These are phyloP conservation scores for Pseudoatta argentina DNA, from an alignment of 1,140 invertebrate species.

Conservation along the genomic window DNA sequence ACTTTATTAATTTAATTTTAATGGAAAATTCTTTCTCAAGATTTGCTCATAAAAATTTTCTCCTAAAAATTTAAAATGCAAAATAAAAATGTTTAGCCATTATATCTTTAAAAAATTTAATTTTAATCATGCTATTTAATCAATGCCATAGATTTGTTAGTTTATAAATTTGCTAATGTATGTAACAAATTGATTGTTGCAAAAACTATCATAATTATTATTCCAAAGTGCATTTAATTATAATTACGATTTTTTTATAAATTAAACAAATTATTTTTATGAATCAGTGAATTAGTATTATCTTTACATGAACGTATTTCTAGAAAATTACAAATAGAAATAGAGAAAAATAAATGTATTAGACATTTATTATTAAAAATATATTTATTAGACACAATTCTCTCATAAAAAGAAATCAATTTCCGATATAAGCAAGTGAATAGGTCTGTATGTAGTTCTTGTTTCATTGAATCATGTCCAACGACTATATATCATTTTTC, in stretches of 20 bases:
- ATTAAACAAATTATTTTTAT: background rate
- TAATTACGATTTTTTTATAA: background rate
- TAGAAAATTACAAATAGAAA: background rate
- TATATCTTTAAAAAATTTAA: background rate
- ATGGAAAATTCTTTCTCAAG: background rate
- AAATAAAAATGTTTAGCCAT: background rate
- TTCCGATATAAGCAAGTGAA: background rate
- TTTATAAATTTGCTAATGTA: background rate
- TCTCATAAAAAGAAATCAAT: background rate
- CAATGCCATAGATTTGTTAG: too few relatives aligned
- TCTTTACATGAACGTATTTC: background rate
- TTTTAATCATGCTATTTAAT: background rate
- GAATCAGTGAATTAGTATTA: background rate
- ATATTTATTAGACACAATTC: background rate
- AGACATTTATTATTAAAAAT: background rate
- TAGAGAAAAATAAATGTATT: background rate
- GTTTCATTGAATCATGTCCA: constrained; percentile 40
- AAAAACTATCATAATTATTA: background rate
- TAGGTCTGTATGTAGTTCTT: constrained; percentile 1
- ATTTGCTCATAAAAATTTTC: background rate
- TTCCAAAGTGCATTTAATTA: background rate
- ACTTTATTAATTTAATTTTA: background rate
- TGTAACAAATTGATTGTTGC: background rate
- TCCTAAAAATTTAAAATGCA: background rate
- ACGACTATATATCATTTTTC: constrained; percentile 59